Conservation (phyloP, 2,113 vertebrate genomes). For the Nannobrachium achirus region DNA sequence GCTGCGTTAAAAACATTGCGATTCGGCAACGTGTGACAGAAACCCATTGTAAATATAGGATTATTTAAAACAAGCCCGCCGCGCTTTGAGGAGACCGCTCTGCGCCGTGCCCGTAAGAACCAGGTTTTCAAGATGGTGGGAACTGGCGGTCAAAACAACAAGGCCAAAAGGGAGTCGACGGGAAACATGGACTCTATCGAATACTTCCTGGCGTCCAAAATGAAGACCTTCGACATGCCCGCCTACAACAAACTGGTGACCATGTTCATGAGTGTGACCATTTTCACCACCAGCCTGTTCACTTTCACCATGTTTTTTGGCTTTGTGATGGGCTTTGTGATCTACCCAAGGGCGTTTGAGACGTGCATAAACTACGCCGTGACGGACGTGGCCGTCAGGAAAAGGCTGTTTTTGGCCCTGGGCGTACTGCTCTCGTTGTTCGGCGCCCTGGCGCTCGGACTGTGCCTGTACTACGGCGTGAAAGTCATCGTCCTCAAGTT, state of each 20-base stretch:
- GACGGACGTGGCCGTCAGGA: background rate
- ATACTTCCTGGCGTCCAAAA: too few species aligned
- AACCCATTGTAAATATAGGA: conserved; percentile 1
- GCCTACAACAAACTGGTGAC: background rate
- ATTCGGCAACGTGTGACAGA: background rate
- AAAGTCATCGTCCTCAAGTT: background rate
- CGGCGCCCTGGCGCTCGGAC: background rate
- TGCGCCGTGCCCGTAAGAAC: too few species aligned
- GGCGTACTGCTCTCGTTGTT: background rate
- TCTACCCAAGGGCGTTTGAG: background rate
- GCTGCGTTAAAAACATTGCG: background rate
- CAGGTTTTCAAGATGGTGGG: too few species aligned
- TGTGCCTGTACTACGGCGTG: background rate
- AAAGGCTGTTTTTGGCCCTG: background rate
- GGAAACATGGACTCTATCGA: too few species aligned
- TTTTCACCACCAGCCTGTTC: background rate
- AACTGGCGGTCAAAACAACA: too few species aligned
- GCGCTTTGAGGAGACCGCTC: too few species aligned
- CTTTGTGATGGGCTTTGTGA: background rate
- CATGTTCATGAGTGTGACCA: background rate
- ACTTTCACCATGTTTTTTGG: background rate
- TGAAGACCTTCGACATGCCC: too few species aligned
- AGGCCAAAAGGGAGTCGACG: background rate
- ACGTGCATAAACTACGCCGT: background rate
- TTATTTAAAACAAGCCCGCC: background rate